Percentiles rank a stretch among this genome's conserved stretches.
Evolutionary conservation across 2,113 vertebrate genomes (phyloP).

Genomic region (Hippocampus comes): DNA sequence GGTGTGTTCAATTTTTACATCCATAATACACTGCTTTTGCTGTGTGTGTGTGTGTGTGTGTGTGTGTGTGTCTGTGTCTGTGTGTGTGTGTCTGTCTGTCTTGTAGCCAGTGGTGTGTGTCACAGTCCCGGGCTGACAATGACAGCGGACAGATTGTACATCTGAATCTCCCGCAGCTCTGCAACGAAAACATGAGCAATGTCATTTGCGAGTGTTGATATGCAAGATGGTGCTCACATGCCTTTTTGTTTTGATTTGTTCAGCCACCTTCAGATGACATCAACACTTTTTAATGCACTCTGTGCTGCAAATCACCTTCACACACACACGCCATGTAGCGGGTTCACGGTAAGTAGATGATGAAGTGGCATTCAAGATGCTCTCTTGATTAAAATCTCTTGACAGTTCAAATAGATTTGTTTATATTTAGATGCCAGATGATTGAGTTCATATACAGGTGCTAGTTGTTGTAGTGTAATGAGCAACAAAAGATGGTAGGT

Average conservation of each 20-base stretch:
- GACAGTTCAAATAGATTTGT: not conserved
- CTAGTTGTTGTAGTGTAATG: no score
- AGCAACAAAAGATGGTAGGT: no score
- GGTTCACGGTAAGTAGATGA: not conserved
- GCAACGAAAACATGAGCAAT: conserved; percentile 33
- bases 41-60: not conserved
- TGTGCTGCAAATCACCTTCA: conserved; percentile 1
- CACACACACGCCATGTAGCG: not conserved
- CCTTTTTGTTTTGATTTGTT: conserved; percentile 12
- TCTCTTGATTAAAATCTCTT: not conserved
- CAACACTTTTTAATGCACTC: not conserved
- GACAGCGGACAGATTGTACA: conserved; percentile 61
- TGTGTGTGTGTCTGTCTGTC: not conserved
- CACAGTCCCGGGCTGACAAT: conserved; percentile 50
- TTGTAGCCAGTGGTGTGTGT: conserved; percentile 31
- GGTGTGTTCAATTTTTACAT: not conserved
- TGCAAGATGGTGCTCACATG: not conserved
- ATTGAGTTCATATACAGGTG: no score
- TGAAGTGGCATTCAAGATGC: not conserved
- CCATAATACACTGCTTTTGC: not conserved
- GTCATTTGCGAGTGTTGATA: not conserved
- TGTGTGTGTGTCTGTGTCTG: conserved; percentile 33
- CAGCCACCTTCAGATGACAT: conserved; percentile 18
- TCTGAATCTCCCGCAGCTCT: conserved; percentile 38
- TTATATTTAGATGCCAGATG: no score